Percentiles rank a stretch among this genome's conserved stretches.
Evolutionary conservation across 2,113 vertebrate genomes (phyloP).

Genomic region (Ifrita kowaldi): DNA sequence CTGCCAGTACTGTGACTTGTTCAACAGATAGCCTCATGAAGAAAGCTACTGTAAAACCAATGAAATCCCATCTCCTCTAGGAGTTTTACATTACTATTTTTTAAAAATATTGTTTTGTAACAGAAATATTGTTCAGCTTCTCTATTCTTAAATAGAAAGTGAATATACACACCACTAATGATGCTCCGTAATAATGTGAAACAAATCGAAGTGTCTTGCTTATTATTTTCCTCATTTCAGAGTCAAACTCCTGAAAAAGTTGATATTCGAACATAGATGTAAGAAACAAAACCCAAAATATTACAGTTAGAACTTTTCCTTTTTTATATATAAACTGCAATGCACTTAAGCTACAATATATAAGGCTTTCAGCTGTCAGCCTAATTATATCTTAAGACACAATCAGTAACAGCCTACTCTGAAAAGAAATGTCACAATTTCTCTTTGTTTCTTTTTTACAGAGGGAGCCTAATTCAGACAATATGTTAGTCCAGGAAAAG

Average conservation of each 20-base stretch:
- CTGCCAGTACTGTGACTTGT: neutral
- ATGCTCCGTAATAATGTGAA: constrained; percentile 90
- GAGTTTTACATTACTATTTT: neutral
- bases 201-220: constrained; percentile 92
- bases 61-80: neutral
- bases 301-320: neutral
- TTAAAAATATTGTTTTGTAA: neutral
- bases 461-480: neutral
- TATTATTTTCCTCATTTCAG: constrained; percentile 87
- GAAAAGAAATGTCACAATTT: constrained; percentile 54
- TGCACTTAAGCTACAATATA: neutral
- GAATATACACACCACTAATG: constrained; percentile 82
- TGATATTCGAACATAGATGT: neutral
- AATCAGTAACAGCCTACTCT: constrained; percentile 49
- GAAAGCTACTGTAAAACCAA: neutral
- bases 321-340: neutral
- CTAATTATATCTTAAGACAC: constrained; percentile 52
- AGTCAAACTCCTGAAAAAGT: constrained; percentile 86
- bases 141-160: neutral
- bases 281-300: constrained; percentile 18
- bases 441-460: constrained; percentile 35
- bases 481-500: neutral
- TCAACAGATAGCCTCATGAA: neutral
- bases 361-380: constrained; percentile 44
- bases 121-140: neutral